A percentile compares a stretch with the other conserved stretches of the same genome.
Conservation (phyloP, 2,113 vertebrate species). For the Copsychus sechellarum region DNA sequence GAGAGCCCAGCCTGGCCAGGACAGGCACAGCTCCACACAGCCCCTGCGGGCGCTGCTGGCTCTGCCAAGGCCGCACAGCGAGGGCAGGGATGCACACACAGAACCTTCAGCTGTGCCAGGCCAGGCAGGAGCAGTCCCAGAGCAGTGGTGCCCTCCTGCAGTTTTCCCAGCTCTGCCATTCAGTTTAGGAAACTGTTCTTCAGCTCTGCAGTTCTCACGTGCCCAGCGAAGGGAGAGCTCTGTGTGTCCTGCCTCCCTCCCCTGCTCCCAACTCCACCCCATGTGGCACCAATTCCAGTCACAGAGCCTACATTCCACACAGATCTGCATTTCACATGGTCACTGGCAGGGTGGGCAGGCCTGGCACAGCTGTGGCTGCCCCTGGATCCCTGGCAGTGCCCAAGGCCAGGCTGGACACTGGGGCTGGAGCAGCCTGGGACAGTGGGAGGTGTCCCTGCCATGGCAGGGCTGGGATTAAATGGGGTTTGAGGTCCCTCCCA, state of each 20-base stretch:
- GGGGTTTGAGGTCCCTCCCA: fast-evolving
- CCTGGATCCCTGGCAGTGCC: not conserved
- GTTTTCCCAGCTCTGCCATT: not conserved
- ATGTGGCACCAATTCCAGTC: fast-evolving
- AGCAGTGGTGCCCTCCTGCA: not conserved
- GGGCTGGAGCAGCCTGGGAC: fast-evolving
- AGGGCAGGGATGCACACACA: not conserved
- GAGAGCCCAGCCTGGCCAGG: not conserved
- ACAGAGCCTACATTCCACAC: not conserved
- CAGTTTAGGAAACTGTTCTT: not conserved
- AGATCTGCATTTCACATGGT: not conserved
- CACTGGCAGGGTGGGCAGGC: not conserved
- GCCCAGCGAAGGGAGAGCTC: not conserved
- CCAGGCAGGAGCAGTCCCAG: not conserved
- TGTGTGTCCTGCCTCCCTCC: not conserved
- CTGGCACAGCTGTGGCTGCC: not conserved
- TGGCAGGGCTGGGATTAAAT: not conserved
- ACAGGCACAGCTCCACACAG: not conserved
- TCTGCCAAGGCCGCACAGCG: not conserved
- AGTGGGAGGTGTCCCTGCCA: not conserved
- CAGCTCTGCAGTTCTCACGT: not conserved
- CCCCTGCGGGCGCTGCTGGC: not conserved
- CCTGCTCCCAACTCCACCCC: not conserved
- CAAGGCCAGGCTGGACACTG: not conserved
- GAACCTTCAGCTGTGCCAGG: not conserved